These are phyloP conservation scores for Gobius niger DNA, from an alignment of 2,113 vertebrate species.

Conservation along the genomic window DNA sequence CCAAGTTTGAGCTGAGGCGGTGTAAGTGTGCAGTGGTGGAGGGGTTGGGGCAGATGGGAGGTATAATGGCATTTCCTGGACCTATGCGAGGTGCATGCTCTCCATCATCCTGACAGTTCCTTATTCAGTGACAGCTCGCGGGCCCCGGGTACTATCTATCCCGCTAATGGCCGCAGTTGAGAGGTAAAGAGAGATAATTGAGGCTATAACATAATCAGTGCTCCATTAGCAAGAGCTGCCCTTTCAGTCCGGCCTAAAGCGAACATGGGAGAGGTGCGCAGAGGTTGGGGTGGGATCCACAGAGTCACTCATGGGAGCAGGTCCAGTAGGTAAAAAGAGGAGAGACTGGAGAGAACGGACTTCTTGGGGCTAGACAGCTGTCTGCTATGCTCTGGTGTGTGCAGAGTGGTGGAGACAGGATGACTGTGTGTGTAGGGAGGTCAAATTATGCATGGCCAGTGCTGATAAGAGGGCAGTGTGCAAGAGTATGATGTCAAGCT, in stretches of 20 bases:
- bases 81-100: not conserved
- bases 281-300: slow-evolving; percentile 29
- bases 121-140: slow-evolving; percentile 48
- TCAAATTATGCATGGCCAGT: slow-evolving; percentile 43
- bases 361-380: slow-evolving; percentile 26
- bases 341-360: slow-evolving; percentile 22
- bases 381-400: slow-evolving; percentile 30
- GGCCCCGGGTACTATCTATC: slow-evolving; percentile 47
- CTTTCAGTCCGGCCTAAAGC: slow-evolving; percentile 45
- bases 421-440: slow-evolving; percentile 17
- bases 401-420: slow-evolving; percentile 34
- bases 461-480: slow-evolving; percentile 49
- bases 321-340: slow-evolving; percentile 21
- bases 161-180: slow-evolving; percentile 65
- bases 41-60: slow-evolving; percentile 18
- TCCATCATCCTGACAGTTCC: slow-evolving; percentile 62
- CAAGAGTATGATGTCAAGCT: slow-evolving; percentile 14
- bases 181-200: slow-evolving; percentile 68
- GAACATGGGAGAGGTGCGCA: slow-evolving; percentile 34
- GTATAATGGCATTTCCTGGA: slow-evolving; percentile 60
- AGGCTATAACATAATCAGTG: slow-evolving; percentile 66
- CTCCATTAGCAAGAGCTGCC: slow-evolving; percentile 62
- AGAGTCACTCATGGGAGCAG: slow-evolving; percentile 33
- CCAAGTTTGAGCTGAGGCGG: slow-evolving; percentile 15
- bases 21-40: not conserved